These are phyloP conservation scores for human (Homo sapiens) DNA, from an alignment of 2,113 vertebrate genomes.

Conservation along the genomic window GRCh38 chr1:84493501-84494000, in stretches of 20 bases:
- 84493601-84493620: background rate
- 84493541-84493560: too few species aligned
- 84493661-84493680: constrained; percentile 30
- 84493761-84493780: background rate
- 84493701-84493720: constrained; percentile 25
- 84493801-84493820: background rate
- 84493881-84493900: background rate
- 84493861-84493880: background rate
- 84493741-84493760: constrained; percentile 6
- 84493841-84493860: background rate
- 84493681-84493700: background rate
- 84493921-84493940: background rate
- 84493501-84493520: too few species aligned
- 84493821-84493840: background rate
- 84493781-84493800: background rate
- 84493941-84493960: background rate
- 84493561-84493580: too few species aligned
- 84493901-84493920: background rate
- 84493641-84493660: background rate
- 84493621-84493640: background rate
- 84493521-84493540: too few species aligned
- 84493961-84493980: background rate
- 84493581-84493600: too few species aligned
- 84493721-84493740: background rate
- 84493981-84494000: background rate